phyloP scores from a whole-genome alignment of 2,113 vertebrate species.

The Cettia cetti region DNA sequence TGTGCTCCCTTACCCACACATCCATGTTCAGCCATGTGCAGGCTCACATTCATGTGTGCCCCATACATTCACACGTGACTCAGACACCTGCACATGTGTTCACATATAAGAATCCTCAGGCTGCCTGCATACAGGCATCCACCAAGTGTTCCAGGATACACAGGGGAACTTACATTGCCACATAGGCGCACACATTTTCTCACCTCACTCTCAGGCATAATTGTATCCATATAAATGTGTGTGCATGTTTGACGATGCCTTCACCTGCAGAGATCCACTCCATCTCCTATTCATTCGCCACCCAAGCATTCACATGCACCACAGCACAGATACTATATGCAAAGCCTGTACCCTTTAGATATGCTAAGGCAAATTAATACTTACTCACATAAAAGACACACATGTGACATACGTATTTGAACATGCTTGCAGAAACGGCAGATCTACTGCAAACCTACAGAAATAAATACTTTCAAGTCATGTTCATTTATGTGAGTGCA shows the following conservation, averaged over 20 bases:
- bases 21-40: neutral
- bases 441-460: neutral
- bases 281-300: neutral
- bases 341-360: neutral
- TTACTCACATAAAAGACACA: neutral
- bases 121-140: neutral
- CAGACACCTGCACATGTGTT: accelerated
- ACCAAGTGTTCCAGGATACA: neutral
- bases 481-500: no score
- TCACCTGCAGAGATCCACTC: neutral
- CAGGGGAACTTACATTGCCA: accelerated
- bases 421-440: neutral
- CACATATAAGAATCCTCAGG: neutral
- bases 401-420: neutral
- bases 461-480: neutral
- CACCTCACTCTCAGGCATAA: neutral
- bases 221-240: neutral
- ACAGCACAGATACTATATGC: neutral
- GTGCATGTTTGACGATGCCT: neutral
- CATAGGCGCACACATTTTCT: neutral
- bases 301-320: neutral
- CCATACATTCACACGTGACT: neutral
- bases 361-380: neutral
- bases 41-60: accelerated
- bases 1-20: neutral